Evolutionary conservation across 2,113 vertebrate species (phyloP).

Genomic region (Probosciger aterrimus): DNA sequence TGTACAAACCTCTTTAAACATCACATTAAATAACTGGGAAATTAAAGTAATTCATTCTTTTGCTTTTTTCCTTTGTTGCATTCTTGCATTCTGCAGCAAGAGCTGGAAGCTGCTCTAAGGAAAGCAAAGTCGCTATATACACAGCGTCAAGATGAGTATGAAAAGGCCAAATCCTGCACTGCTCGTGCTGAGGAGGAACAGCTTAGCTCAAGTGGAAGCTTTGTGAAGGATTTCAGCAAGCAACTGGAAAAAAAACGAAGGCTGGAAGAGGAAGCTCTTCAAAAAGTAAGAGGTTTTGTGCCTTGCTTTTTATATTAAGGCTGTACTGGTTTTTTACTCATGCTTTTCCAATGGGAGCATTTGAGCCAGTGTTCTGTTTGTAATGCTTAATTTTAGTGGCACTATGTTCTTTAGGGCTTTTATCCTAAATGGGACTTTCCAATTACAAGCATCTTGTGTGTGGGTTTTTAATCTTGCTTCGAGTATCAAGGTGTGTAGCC

Average conservation of each 20-base stretch:
- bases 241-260: slow-evolving; percentile 89
- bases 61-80: background rate
- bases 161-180: slow-evolving; percentile 88
- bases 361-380: background rate
- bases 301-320: background rate
- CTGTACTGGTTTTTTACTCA: background rate
- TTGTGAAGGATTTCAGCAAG: slow-evolving; percentile 78
- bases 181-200: slow-evolving; percentile 90
- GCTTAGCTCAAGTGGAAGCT: slow-evolving; percentile 66
- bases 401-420: background rate
- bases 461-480: background rate
- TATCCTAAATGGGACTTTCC: background rate
- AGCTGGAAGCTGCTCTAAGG: slow-evolving; percentile 85
- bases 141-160: slow-evolving; percentile 94
- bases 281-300: slow-evolving; percentile 80
- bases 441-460: background rate
- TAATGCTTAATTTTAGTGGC: background rate
- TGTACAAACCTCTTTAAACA: background rate
- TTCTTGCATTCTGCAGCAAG: slow-evolving; percentile 78
- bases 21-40: background rate
- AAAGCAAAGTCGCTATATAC: slow-evolving; percentile 87
- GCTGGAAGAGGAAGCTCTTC: slow-evolving; percentile 91
- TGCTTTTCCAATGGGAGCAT: background rate
- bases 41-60: background rate
- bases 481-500: background rate